phyloP scores from a whole-genome alignment of 2,888 invertebrate genomes.

The Pseudococcus viburni region DNA sequence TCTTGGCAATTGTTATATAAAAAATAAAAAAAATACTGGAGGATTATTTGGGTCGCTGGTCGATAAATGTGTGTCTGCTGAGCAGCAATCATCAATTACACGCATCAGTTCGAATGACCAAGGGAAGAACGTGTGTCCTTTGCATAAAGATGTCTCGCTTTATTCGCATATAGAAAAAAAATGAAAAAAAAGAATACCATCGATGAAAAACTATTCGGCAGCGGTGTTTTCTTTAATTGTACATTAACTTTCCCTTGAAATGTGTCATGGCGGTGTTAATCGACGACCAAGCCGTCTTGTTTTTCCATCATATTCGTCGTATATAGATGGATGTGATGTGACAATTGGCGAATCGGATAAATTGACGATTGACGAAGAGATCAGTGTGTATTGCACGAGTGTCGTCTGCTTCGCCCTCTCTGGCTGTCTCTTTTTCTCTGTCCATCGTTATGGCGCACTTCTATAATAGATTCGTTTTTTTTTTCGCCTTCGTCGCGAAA shows the following conservation, averaged over 20 bases:
- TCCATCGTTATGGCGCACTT: neutral
- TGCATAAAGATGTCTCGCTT: slow-evolving; percentile 65
- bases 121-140: slow-evolving; percentile 66
- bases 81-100: slow-evolving; percentile 66
- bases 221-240: slow-evolving; percentile 63
- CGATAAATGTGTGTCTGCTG: slow-evolving; percentile 66
- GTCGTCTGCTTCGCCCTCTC: neutral
- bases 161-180: slow-evolving; percentile 40
- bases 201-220: slow-evolving; percentile 62
- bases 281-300: slow-evolving; percentile 33
- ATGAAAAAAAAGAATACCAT: slow-evolving; percentile 55
- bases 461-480: neutral
- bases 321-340: neutral
- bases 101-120: slow-evolving; percentile 64
- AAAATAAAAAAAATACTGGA: slow-evolving; percentile 58
- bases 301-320: slow-evolving; percentile 42
- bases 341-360: slow-evolving; percentile 44
- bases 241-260: slow-evolving; percentile 63
- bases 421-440: neutral
- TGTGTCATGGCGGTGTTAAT: slow-evolving; percentile 57
- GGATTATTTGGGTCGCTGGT: slow-evolving; percentile 65
- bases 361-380: slow-evolving; percentile 28
- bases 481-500: slow-evolving; percentile 15
- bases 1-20: slow-evolving; percentile 64
- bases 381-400: slow-evolving; percentile 39